Conservation (phyloP, 1,140 invertebrate species). For the Capitella teleta region DNA sequence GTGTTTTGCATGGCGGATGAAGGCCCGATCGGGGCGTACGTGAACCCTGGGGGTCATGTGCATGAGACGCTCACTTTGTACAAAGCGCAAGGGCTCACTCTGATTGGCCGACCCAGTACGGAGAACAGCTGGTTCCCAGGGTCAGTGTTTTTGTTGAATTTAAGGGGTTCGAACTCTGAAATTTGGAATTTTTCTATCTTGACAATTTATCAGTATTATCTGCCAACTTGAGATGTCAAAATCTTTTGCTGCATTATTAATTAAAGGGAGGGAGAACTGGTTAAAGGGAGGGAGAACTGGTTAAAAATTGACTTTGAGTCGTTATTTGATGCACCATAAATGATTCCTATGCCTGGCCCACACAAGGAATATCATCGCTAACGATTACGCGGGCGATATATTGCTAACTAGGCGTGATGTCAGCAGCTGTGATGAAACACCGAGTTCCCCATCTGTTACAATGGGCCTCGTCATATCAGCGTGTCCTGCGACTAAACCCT, state of each 20-base stretch:
- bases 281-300: not conserved
- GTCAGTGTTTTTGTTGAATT: conserved; percentile 40
- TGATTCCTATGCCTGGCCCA: not conserved
- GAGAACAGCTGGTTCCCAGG: conserved; percentile 77
- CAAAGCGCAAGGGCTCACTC: conserved; percentile 49
- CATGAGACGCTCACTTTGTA: conserved; percentile 70
- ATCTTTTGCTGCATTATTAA: not conserved
- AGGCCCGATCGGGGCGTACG: conserved; percentile 68
- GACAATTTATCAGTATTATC: not conserved
- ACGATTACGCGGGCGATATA: no score
- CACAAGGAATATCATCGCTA: no score
- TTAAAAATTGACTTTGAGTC: not conserved
- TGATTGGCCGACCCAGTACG: conserved; percentile 51
- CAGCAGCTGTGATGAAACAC: no score
- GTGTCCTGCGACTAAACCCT: no score
- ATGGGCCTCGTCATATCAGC: no score
- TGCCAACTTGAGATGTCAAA: not conserved
- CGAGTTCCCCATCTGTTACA: no score
- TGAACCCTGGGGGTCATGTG: conserved; percentile 65
- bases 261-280: not conserved
- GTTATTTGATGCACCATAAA: not conserved
- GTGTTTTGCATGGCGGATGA: conserved; percentile 72
- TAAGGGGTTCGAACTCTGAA: not conserved
- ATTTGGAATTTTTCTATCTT: not conserved
- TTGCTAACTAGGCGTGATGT: no score